phyloP scores from a whole-genome alignment of 2,888 invertebrate genomes.

The Chydorus sphaericus region DNA sequence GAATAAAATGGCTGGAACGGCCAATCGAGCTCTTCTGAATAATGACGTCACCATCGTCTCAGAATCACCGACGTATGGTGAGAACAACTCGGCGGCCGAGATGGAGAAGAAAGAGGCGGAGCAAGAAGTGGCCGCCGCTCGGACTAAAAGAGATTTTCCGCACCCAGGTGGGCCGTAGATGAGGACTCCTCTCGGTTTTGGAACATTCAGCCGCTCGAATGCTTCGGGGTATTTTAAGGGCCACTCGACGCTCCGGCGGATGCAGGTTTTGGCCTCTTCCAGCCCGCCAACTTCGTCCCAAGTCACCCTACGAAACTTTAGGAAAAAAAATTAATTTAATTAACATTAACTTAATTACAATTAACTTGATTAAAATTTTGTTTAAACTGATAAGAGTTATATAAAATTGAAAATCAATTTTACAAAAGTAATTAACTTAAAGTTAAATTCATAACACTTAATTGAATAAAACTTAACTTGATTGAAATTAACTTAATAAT shows the following conservation, averaged over 20 bases:
- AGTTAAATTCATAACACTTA: no score
- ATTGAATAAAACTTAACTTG: no score
- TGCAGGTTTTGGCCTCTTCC: slow-evolving; percentile 34
- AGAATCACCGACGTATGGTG: slow-evolving; percentile 48
- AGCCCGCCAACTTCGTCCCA: slow-evolving; percentile 42
- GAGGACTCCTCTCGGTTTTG: slow-evolving; percentile 40
- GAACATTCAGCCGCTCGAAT: slow-evolving; percentile 39
- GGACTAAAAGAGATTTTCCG: slow-evolving; percentile 46
- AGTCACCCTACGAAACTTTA: slow-evolving; percentile 24
- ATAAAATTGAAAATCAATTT: no score
- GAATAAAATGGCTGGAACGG: slow-evolving; percentile 44
- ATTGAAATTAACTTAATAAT: no score
- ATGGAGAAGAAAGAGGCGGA: slow-evolving; percentile 40
- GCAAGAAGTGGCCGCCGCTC: slow-evolving; percentile 39
- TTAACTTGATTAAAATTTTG: no score
- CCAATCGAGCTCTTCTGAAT: slow-evolving; percentile 42
- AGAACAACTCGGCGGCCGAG: slow-evolving; percentile 45
- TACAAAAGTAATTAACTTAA: no score
- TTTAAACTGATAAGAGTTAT: no score
- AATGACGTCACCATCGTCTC: slow-evolving; percentile 42
- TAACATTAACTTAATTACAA: no score
- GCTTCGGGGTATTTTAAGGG: slow-evolving; percentile 39
- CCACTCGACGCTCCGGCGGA: slow-evolving; percentile 40
- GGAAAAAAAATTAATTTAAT: not conserved
- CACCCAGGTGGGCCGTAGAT: slow-evolving; percentile 50